These are phyloP conservation scores for Volucella inanis DNA, from an alignment of 2,888 invertebrate species.

Conservation along the genomic window DNA sequence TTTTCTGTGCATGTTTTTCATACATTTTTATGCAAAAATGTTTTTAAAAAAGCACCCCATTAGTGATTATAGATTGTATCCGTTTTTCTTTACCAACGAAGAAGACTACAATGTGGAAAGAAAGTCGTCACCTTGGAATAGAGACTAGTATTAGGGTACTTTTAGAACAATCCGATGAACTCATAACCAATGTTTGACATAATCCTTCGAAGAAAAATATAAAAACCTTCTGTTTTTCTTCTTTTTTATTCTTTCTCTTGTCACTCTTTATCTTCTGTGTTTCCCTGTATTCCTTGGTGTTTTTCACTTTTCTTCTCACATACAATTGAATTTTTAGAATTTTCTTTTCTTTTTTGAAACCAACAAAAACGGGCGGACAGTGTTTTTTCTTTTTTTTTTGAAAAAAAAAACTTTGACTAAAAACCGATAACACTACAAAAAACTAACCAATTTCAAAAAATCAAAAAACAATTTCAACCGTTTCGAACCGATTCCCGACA, in stretches of 20 bases:
- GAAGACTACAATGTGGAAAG: slow-evolving; percentile 21
- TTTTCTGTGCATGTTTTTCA: slow-evolving; percentile 14
- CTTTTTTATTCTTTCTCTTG: slow-evolving; percentile 6
- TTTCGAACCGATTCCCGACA: slow-evolving; percentile 55
- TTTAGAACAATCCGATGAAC: slow-evolving; percentile 1
- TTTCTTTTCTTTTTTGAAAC: not conserved
- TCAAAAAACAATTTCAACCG: slow-evolving; percentile 32
- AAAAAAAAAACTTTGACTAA: slow-evolving; percentile 7
- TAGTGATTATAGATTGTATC: not conserved
- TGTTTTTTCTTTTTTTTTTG: slow-evolving; percentile 2
- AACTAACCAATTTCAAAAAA: slow-evolving; percentile 17
- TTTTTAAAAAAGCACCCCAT: not conserved
- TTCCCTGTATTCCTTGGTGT: not conserved
- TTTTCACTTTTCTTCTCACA: slow-evolving; percentile 39
- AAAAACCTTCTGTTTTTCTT: slow-evolving; percentile 28
- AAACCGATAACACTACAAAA: slow-evolving; percentile 29
- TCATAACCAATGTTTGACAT: not conserved
- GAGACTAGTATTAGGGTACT: not conserved
- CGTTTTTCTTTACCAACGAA: not conserved
- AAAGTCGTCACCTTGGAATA: slow-evolving; percentile 11
- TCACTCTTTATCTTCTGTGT: too few species aligned
- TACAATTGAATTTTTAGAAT: slow-evolving; percentile 15
- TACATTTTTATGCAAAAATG: slow-evolving; percentile 1
- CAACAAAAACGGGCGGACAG: not conserved
- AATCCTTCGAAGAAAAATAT: not conserved